Evolutionary conservation across 2,888 invertebrate genomes (phyloP), one percentile per base, ranked within the genome.

Genomic region (Parnassius smintheus): DNA sequence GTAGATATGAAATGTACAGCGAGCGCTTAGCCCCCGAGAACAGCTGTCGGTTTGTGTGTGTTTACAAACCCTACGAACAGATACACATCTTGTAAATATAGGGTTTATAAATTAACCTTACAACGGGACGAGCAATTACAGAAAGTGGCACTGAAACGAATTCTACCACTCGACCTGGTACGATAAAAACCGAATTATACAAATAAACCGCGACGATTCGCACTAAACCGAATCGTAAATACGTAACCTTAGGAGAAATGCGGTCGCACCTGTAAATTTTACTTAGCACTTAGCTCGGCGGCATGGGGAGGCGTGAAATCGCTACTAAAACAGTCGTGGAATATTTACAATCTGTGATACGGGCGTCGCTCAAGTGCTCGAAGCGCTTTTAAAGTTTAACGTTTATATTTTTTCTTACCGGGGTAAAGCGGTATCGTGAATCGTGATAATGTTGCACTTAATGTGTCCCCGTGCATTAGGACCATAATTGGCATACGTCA

Each of bases 281-380:
- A 77, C 76, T 76, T 55, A 61, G 74, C 80, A 74, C 78, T 73
- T 70, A 57, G 68, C 56, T 62, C 68, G 68, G 71, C 68, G 68
- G 71, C 68, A 72, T 78, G 81, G 78, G 70, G 71, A 64, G 71
- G 68, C 70, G 73, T 76, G 75, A 78, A 82, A 80, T 75, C 70
- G 68, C 65, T 68, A 67, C 72, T 77, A 77, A 77, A 77, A 73
- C 70, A 73, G 74, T 74, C 75, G 66, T 69, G 70, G 72, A 59
- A 52, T 67, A 70, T 77, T 77, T 76, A 75, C 68, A 56, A 42
- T 61, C 61, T 61, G 50, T 45, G 56, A 56, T 51, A 56, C 35
- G 51, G 35, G 51, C 18, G 56, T 45, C 51, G 59, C 52, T 59
- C 52, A 45, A 41, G 45, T 44, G 65, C 52, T 64, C 59, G 49